Base-by-base conservation (phyloP, 2,888 invertebrate genomes). In the Tetrapedia diversipes region DNA sequence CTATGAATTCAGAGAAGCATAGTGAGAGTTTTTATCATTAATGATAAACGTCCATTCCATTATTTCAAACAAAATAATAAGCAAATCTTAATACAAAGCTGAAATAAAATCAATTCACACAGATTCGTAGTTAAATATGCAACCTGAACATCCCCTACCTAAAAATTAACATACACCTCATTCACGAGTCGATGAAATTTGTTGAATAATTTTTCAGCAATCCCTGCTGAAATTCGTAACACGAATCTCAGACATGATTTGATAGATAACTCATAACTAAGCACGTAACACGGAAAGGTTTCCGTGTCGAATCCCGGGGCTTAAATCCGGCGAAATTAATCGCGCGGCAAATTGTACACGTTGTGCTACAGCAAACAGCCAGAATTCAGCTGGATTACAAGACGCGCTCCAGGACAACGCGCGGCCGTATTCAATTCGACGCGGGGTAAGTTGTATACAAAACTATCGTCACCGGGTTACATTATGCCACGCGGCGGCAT, bases 401-500 rank as follows among this genome's bases (percentile, higher is more conserved):
- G 45, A 45, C 19, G 14, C 34, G 27, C 14, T 57, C 14, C 34
- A 34, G 45, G 22, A 22, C 54, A 53, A 29, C 22, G n/a, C 6
- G 24, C 14, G 7, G 11, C 6, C 16, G 8, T 39, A 41, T 56
- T 65, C 51, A 59, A 45, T 32, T 27, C 22, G 37, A 51, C 27
- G 27, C 11, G 39, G n/a, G n/a, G n/a, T 54, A 43, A 72, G 56
- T 57, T 41, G 27, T 24, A 51, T 22, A 73, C 65, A 51, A 59
- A 75, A 74, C 59, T 37, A 65, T 65, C 39, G 51, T 32, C 43
- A 37, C 29, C 34, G 24, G 53, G 32, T 75, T 59, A 19, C 51
- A 53, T 39, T 43, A 54, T 24, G 14, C 53, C 34, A 19, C 27
- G 51, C 47, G 39, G 11, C 16, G 16, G 49, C 16, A 37, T 2